Percentiles rank a stretch among this genome's conserved stretches.
Evolutionary conservation across 35 echinoderm and acorn worm genomes (phyloP).

Genomic region (Heliocidaris erythrogramma): DNA sequence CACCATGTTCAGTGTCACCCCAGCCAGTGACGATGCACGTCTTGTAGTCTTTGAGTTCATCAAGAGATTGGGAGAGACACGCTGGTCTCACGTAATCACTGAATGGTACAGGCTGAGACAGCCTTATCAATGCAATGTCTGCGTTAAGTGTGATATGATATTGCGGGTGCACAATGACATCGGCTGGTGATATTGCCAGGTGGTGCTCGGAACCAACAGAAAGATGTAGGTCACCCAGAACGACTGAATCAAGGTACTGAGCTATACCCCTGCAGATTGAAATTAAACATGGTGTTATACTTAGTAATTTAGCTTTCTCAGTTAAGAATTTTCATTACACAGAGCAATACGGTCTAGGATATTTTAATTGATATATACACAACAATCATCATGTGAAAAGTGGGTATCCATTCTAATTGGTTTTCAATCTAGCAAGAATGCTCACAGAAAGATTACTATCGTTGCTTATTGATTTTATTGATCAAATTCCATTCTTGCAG

Average conservation of each 20-base stretch:
- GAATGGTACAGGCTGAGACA: background rate
- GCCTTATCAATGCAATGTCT: background rate
- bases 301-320: too few species aligned
- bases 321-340: too few species aligned
- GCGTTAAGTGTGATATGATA: background rate
- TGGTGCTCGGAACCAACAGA: background rate
- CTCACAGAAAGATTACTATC: too few species aligned
- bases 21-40: background rate
- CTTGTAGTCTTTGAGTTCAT: background rate
- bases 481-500: too few species aligned
- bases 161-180: background rate
- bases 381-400: too few species aligned
- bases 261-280: background rate
- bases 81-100: background rate
- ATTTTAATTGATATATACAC: too few species aligned
- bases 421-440: too few species aligned
- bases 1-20: conserved; percentile 11
- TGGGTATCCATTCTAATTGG: too few species aligned
- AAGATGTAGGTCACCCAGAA: conserved; percentile 15
- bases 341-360: too few species aligned
- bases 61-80: background rate
- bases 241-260: conserved; percentile 7
- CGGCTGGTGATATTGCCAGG: background rate
- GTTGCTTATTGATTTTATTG: too few species aligned
- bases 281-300: too few species aligned